Conservation (phyloP, 2,113 vertebrate species). For the Falco punctatus region DNA sequence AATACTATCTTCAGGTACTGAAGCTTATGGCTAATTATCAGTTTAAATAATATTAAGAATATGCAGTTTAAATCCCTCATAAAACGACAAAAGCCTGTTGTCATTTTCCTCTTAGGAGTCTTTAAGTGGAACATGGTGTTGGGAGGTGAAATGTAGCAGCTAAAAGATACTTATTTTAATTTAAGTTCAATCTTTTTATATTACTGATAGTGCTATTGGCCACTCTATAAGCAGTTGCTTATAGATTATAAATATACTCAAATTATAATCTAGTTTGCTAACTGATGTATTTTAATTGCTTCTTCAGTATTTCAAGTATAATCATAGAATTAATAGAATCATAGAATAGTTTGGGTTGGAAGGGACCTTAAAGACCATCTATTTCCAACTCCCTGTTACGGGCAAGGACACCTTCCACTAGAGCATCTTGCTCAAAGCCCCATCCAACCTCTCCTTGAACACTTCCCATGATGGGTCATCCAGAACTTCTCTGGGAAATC, state of each 20-base stretch:
- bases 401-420: no score
- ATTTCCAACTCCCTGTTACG: no score
- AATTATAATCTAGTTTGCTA: slow-evolving; percentile 33
- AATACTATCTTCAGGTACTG: not conserved
- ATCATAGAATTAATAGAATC: not conserved
- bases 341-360: no score
- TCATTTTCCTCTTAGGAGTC: not conserved
- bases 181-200: slow-evolving; percentile 42
- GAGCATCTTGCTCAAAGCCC: no score
- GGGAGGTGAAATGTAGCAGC: not conserved
- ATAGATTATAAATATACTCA: not conserved
- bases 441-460: no score
- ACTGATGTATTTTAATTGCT: slow-evolving; percentile 41
- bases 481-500: no score
- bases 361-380: no score
- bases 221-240: slow-evolving; percentile 22
- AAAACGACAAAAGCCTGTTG: not conserved
- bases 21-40: not conserved
- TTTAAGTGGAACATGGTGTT: not conserved
- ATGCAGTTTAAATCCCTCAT: not conserved
- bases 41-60: not conserved
- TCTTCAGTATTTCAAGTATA: not conserved
- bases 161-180: slow-evolving; percentile 20
- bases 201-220: slow-evolving; percentile 1
- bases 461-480: no score